Base-by-base conservation (phyloP, 1,140 invertebrate genomes). In the Campoletis sonorensis region DNA sequence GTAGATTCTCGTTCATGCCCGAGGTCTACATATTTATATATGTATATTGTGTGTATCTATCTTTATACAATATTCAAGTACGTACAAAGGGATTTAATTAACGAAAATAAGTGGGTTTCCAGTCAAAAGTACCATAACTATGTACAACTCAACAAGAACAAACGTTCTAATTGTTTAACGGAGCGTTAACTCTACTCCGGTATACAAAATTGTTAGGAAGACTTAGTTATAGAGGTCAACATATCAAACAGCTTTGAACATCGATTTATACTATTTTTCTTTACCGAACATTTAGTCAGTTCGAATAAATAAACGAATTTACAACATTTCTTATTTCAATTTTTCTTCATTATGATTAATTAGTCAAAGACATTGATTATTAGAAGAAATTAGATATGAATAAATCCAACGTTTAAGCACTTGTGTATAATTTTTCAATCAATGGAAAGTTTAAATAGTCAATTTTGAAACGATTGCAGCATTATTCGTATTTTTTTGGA, bases 71-170 rank as follows among this genome's bases (percentile, higher is more conserved):
- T 33, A 78, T 51, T 4, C 27, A 26, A 67, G 5, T 72, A 79
- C 68, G 5, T 72, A 81, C 75, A 81, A 81, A 81, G 76, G 61
- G 21, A 81, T 81, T 81, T 81, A 81, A 81, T 81, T 81, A 79
- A 70, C 45, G 61, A 71, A 72, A 72, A 68, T 72, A 81, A 76
- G 61, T 68, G 64, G 77, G 33, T 81, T 81, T 79, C 80, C 21
- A 72, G 67, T 79, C 45, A 68, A 72, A 45, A 58, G 23, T 37
- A 40, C 21, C 18, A 13, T 7, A 40, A 40, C n/a, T 64, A 26
- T 26, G 27, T 23, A 64, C 61, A 26, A 26, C 1, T 0, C 23
- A 64, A 23, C 61, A 21, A 26, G 30, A 45, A 8, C 49, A 61
- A 30, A 45, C 21, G 58, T 27, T 78, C 33, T 78, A 40, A 64